Conservation (phyloP, 2,113 vertebrate genomes). For the Pelvicachromis taeniatus region DNA sequence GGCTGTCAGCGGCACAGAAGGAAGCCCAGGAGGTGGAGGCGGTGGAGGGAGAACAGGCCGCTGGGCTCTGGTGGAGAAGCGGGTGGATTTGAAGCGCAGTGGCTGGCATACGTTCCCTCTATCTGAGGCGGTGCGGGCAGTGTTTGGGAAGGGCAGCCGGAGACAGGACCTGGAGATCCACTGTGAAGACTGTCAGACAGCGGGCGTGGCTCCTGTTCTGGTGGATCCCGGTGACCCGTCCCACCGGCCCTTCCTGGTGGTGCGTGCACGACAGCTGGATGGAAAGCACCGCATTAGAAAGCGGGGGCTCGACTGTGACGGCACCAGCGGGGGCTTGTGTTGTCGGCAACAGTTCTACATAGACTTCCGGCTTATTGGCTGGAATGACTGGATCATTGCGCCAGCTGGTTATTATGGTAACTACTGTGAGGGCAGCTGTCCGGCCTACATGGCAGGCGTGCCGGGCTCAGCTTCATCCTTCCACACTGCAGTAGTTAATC, state of each 20-base stretch:
- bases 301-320: conserved; percentile 96
- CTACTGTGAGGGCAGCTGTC: conserved; percentile 98
- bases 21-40: conserved; percentile 21
- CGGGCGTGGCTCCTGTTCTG: conserved; percentile 84
- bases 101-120: conserved; percentile 98
- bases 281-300: conserved; percentile 96
- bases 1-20: neutral
- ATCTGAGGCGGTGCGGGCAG: conserved; percentile 85
- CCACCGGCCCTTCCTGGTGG: conserved; percentile 94
- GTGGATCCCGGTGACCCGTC: conserved; percentile 88
- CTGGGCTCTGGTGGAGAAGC: conserved; percentile 91
- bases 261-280: conserved; percentile 85
- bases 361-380: conserved; percentile 97
- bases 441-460: conserved; percentile 95
- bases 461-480: conserved; percentile 96
- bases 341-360: conserved; percentile 99
- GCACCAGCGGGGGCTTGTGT: conserved; percentile 90
- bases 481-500: conserved; percentile 97
- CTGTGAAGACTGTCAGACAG: conserved; percentile 87
- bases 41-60: conserved; percentile 60
- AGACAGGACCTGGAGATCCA: conserved; percentile 91
- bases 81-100: conserved; percentile 92
- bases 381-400: conserved; percentile 99
- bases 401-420: conserved; percentile 97
- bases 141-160: conserved; percentile 85